Conservation (phyloP, 1,140 invertebrate genomes). For the Adoxophyes honmai region DNA sequence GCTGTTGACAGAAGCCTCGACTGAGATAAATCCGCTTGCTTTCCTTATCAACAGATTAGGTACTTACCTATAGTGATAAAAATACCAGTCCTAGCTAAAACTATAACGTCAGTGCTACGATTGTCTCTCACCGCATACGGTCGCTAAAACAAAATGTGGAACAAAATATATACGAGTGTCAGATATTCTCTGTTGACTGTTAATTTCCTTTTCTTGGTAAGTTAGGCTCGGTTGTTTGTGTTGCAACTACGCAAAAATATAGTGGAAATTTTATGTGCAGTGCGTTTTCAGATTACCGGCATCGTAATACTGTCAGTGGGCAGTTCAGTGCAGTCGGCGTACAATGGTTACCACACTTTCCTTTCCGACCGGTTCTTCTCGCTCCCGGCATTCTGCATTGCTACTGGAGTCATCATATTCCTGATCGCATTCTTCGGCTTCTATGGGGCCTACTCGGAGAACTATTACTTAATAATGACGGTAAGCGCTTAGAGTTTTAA, state of each 20-base stretch:
- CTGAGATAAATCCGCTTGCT: conserved; percentile 67
- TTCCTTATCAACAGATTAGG: conserved; percentile 66
- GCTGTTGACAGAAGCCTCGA: conserved; percentile 17
- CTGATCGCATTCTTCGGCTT: conserved; percentile 92
- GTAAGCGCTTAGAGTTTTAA: conserved; percentile 66
- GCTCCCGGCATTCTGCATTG: conserved; percentile 87
- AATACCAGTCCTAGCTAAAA: conserved; percentile 53
- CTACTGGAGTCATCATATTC: conserved; percentile 88
- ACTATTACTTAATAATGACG: conserved; percentile 88
- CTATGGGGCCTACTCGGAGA: conserved; percentile 90
- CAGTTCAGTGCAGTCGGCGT: conserved; percentile 80
- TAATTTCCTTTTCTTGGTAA: conserved; percentile 68
- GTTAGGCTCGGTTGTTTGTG: conserved; percentile 18
- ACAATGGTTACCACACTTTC: conserved; percentile 82
- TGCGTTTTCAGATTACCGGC: conserved; percentile 81
- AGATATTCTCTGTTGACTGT: conserved; percentile 63
- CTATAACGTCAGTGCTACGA: conserved; percentile 28
- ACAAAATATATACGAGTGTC: conserved; percentile 69
- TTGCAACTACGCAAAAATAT: conserved; percentile 25
- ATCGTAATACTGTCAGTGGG: conserved; percentile 84
- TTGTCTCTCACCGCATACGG: conserved; percentile 33
- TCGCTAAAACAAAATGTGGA: conserved; percentile 49
- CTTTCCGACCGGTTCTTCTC: conserved; percentile 76
- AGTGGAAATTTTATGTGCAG: conserved; percentile 21
- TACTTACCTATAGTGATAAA: conserved; percentile 63